Conservation (phyloP, 2,888 invertebrate genomes). For the Ecliptopera silaceata region DNA sequence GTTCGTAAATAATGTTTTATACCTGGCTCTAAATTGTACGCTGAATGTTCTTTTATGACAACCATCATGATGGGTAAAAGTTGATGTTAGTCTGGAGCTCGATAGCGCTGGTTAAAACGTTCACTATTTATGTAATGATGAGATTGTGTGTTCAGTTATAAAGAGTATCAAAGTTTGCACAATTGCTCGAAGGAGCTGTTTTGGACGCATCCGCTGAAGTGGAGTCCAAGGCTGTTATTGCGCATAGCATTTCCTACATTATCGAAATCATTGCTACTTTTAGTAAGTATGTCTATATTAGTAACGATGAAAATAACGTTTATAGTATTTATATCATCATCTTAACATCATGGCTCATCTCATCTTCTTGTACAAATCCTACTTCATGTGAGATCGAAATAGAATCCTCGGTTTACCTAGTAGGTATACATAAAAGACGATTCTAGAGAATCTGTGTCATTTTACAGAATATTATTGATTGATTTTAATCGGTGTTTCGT, state of each 20-base stretch:
- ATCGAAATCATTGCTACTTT: constrained; percentile 1
- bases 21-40: background rate
- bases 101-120: too few species aligned
- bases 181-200: constrained; percentile 23
- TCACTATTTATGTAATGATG: background rate
- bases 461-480: too few species aligned
- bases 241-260: constrained; percentile 15
- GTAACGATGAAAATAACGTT: background rate
- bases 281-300: background rate
- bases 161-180: constrained; percentile 31
- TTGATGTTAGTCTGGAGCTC: too few species aligned
- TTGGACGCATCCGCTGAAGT: constrained; percentile 11
- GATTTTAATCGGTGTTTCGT: too few species aligned
- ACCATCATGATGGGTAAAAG: too few species aligned
- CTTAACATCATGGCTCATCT: too few species aligned
- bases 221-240: constrained; percentile 18
- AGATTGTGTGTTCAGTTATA: background rate
- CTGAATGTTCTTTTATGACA: background rate
- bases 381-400: too few species aligned
- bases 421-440: too few species aligned
- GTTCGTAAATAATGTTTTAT: background rate
- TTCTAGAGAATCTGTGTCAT: too few species aligned
- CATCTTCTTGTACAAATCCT: too few species aligned
- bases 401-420: too few species aligned
- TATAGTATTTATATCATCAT: background rate